Conservation (phyloP, 1,140 invertebrate species). For the Ladona fulva region DNA sequence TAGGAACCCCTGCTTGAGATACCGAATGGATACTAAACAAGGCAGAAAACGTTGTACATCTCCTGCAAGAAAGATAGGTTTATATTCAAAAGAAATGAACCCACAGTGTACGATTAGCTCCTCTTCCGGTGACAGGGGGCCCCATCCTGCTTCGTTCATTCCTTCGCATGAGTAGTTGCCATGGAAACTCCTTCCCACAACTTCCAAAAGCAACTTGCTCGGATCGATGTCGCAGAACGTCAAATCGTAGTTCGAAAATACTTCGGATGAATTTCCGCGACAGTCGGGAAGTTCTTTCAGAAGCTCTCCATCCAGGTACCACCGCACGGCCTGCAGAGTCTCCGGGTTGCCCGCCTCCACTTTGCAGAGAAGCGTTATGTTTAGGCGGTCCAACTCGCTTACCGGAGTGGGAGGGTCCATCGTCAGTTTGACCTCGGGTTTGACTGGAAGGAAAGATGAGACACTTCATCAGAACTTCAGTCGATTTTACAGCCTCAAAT, state of each 20-base stretch:
- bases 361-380: conserved; percentile 74
- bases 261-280: conserved; percentile 34
- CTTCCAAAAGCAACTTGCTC: conserved; percentile 67
- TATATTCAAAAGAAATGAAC: too few relatives aligned
- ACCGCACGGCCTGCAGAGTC: conserved; percentile 42
- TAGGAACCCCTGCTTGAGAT: too few relatives aligned
- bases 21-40: too few relatives aligned
- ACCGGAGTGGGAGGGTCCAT: conserved; percentile 67
- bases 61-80: too few relatives aligned
- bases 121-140: conserved; percentile 57
- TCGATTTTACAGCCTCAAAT: too few relatives aligned
- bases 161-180: conserved; percentile 89
- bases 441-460: conserved; percentile 44
- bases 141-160: conserved; percentile 77
- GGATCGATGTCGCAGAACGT: conserved; percentile 74
- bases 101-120: conserved; percentile 70
- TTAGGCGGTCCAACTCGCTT: conserved; percentile 65
- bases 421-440: conserved; percentile 62
- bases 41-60: too few relatives aligned
- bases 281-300: conserved; percentile 79
- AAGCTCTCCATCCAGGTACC: conserved; percentile 74
- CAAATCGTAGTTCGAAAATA: conserved; percentile 15
- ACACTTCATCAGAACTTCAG: too few relatives aligned
- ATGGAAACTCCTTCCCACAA: conserved; percentile 72
- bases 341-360: conserved; percentile 55